These are phyloP conservation scores for Xenopus borealis DNA, from an alignment of 2,113 vertebrate species.

Conservation along the genomic window DNA sequence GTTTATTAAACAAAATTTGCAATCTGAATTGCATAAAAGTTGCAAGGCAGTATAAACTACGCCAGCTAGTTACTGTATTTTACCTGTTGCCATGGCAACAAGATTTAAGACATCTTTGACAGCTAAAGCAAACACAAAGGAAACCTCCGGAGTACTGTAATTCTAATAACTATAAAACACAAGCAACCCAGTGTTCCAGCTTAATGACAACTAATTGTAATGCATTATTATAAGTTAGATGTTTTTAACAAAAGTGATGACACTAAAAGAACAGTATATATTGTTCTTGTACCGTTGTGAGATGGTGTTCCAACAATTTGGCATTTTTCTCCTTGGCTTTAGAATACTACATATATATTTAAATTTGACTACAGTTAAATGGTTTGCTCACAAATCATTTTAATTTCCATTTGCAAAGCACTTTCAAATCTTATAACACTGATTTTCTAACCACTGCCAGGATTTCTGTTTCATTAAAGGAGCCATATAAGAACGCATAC, in stretches of 20 bases:
- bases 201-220: constrained; percentile 31
- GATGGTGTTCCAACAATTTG: no score
- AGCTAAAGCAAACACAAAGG: constrained; percentile 42
- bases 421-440: no score
- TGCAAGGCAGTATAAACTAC: constrained; percentile 23
- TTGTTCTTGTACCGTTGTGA: no score
- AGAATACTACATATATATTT: no score
- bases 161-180: constrained; percentile 35
- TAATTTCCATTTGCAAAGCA: no score
- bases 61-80: constrained; percentile 42
- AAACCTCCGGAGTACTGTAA: constrained; percentile 39
- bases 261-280: no score
- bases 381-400: no score
- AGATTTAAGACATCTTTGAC: constrained; percentile 43
- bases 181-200: constrained; percentile 11
- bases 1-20: constrained; percentile 44
- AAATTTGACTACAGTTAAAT: no score
- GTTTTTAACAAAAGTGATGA: background rate
- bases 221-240: constrained; percentile 10
- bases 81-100: constrained; percentile 40
- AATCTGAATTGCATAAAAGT: constrained; percentile 34
- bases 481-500: no score
- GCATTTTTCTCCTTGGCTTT: no score
- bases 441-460: no score
- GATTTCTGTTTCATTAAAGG: no score